Base-by-base conservation (phyloP, 2,888 invertebrate species). In the Pseudoips prasinana region DNA sequence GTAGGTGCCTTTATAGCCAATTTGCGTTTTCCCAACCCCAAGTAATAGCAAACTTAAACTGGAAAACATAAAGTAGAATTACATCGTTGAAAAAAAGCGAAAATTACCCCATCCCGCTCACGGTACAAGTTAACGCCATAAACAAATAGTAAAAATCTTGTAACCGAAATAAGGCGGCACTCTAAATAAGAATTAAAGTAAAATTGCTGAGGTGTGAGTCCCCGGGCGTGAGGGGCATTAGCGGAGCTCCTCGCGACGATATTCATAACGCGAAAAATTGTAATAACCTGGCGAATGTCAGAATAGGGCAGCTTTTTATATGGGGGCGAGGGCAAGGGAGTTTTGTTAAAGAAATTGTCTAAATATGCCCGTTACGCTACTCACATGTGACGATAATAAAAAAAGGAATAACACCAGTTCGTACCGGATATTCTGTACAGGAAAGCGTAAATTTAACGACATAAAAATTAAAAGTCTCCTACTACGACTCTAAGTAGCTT, bases 211-310 rank as follows among this genome's bases (percentile, higher is more conserved):
- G 85, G 81, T 85, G 85, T 82, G 81, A 76, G 78, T 75, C 85
- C 85, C 85, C 57, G 59, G 71, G 66, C 64, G 70, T 54, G 58
- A 53, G 67, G 70, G 71, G 67, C 69, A 73, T 73, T 71, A 73
- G 62, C 62, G 66, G 64, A 73, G 69, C 64, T 63, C 61, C 64
- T 61, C 64, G 69, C 75, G 73, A 73, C 83, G 82, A 84, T 88
- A 89, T 89, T 89, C 89, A 88, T 89, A 89, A 89, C 73, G 86
- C 81, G 83, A 82, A 81, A 88, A 89, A 88, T 88, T 89, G 86
- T 88, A 88, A 88, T 88, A 85, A 86, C 86, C 85, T 73, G 67
- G 72, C 64, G 76, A 72, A 77, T 81, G 77, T 78, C 72, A 68
- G 71, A 53, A 65, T 64, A 68, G 77, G 76, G 75, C 67, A 71